Evolutionary conservation across 2,888 invertebrate species (phyloP).

Genomic region (Corythucha ciliata): DNA sequence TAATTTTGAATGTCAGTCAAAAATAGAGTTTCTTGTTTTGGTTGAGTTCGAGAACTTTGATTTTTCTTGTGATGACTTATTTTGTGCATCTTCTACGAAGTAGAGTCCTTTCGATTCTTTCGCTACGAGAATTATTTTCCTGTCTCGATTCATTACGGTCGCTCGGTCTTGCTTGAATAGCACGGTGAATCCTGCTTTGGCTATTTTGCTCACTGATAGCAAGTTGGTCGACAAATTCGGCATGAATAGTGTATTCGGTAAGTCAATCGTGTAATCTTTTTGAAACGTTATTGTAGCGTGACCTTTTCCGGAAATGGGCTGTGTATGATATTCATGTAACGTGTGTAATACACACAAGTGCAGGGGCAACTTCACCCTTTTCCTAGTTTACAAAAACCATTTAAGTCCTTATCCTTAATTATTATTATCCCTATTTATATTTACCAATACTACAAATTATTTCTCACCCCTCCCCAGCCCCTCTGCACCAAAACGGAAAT

Average conservation of each 20-base stretch:
- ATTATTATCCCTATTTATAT: too few species aligned
- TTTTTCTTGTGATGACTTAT: conserved; percentile 7
- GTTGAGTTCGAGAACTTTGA: conserved; percentile 2
- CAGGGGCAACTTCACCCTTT: too few species aligned
- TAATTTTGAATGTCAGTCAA: conserved; percentile 9
- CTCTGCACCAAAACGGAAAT: too few species aligned
- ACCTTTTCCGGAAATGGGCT: conserved; percentile 15
- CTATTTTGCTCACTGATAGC: conserved; percentile 19
- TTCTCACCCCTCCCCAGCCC: too few species aligned
- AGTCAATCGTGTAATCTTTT: too few species aligned
- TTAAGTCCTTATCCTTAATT: too few species aligned
- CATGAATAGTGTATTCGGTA: conserved; percentile 17
- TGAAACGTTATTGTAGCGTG: conserved; percentile 4
- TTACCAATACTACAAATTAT: too few species aligned
- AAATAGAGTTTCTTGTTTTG: too few species aligned
- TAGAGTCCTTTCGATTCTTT: neutral
- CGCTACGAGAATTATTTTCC: neutral
- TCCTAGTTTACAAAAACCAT: too few species aligned
- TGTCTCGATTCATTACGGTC: neutral
- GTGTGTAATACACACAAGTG: too few species aligned
- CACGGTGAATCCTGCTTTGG: conserved; percentile 18
- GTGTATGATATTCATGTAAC: too few species aligned
- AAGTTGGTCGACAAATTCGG: conserved; percentile 17
- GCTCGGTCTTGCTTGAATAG: conserved; percentile 13
- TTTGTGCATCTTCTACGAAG: conserved; percentile 1